Percentiles rank a stretch among this genome's conserved stretches.
phyloP scores from a whole-genome alignment of 2,797 vertebrate species.

The Brachyalestes nurse region DNA sequence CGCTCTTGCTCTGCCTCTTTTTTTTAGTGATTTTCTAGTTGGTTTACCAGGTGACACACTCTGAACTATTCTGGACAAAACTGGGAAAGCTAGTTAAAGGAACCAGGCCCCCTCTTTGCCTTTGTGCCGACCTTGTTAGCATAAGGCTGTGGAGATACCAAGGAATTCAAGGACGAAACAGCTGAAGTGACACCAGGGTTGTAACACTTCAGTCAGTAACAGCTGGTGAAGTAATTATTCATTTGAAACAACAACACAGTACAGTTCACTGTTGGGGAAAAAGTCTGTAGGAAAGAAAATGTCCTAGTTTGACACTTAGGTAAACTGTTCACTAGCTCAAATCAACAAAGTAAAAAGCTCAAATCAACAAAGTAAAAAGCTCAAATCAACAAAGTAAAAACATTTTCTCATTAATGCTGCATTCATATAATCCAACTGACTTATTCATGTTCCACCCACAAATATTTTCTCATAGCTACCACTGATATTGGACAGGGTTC shows the following conservation, averaged over 20 bases:
- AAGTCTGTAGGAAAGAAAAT: conserved; percentile 10
- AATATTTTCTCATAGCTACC: too few relatives aligned
- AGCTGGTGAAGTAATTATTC: conserved; percentile 37
- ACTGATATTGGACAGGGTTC: too few relatives aligned
- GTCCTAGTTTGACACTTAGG: not conserved
- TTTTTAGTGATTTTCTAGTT: too few relatives aligned
- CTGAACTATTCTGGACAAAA: not conserved
- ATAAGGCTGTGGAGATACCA: conserved; percentile 3
- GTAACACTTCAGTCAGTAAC: conserved; percentile 20
- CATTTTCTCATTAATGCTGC: too few relatives aligned
- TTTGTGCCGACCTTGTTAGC: not conserved
- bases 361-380: too few relatives aligned
- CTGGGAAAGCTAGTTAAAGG: not conserved
- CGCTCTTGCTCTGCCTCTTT: too few relatives aligned
- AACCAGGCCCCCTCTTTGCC: conserved; percentile 2
- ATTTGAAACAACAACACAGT: conserved; percentile 19
- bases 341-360: too few relatives aligned
- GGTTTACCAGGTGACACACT: too few relatives aligned
- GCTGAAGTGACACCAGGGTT: conserved; percentile 26
- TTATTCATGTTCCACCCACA: too few relatives aligned
- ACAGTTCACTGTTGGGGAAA: conserved; percentile 24
- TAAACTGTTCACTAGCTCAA: too few relatives aligned
- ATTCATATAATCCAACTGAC: too few relatives aligned
- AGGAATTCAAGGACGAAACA: conserved; percentile 35
- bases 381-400: too few relatives aligned